Evolutionary conservation across 2,888 invertebrate species (phyloP), one percentile per base, ranked within the genome.

Genomic region (Elmis aenea): DNA sequence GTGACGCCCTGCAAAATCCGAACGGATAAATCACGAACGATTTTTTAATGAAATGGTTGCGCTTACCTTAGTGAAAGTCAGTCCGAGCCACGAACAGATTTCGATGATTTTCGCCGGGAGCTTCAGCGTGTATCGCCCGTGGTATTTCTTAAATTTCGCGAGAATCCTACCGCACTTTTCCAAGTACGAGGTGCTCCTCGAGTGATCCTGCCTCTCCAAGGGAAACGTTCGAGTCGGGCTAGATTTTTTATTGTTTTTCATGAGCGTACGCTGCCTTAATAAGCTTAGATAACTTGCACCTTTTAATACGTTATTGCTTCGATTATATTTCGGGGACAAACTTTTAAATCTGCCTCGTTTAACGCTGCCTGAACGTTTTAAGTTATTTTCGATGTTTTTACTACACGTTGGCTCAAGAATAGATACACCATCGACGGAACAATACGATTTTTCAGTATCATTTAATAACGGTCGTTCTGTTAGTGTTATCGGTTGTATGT

Each of bases 61-160:
- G 8, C 15, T 54, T 41, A 62, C 62, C 45, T 54, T 57, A 46
- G 50, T 60, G 13, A 62, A 26, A 13, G 55, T 51, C 6, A 56
- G 32, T 12, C 61, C 59, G 3, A 63, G 28, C 33, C 57, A 57
- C 5, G 47, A 36, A 32, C 58, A 60, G 5, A 57, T 31, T 10
- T 59, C 53, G 13, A 57, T 37, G 13, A 61, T 44, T 26, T 49
- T 54, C 12, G 29, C 32, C 2, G 57, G 47, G 55, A 59, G 57
- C 10, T 44, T 54, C 2, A 51, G 47, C 2, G 59, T 52, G 31
- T 40, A 49, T 9, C 46, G 43, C 29, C 43, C 45, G 13, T 58
- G 54, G 28, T 52, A 56, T 29, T 46, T 52, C 37, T 54, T 55
- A 5, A 62, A 30, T 20, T 45, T 47, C n/a, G 38, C 38, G 16